phyloP scores from a whole-genome alignment of 2,888 invertebrate species.

The Ectemnius continuus region DNA sequence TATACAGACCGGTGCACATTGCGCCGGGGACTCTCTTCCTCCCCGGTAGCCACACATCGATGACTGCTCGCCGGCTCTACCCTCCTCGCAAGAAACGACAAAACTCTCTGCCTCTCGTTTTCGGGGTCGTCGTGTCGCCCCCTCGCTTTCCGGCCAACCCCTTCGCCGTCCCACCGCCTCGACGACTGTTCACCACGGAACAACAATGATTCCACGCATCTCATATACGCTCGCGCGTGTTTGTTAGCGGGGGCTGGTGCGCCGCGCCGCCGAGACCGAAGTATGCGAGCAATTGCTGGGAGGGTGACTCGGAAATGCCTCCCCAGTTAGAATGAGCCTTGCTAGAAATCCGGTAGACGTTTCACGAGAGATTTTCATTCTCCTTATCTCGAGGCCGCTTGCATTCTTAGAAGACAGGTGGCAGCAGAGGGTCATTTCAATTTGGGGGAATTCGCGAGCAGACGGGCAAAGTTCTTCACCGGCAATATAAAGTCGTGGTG shows the following conservation, averaged over 20 bases:
- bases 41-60: slow-evolving; percentile 61
- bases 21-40: slow-evolving; percentile 21
- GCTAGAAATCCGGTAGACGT: too few relatives aligned
- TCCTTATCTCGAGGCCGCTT: too few relatives aligned
- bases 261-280: background rate
- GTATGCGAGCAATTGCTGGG: too few relatives aligned
- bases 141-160: slow-evolving; percentile 21
- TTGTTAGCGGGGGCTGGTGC: background rate
- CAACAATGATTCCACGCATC: slow-evolving; percentile 41
- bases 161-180: slow-evolving; percentile 12
- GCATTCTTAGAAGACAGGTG: too few relatives aligned
- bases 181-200: slow-evolving; percentile 46
- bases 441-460: too few relatives aligned
- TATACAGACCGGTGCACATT: slow-evolving; percentile 22
- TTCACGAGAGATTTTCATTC: too few relatives aligned
- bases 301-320: too few relatives aligned
- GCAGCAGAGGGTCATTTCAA: too few relatives aligned
- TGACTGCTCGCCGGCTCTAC: slow-evolving; percentile 57
- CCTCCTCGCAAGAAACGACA: slow-evolving; percentile 47
- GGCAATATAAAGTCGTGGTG: background rate
- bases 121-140: slow-evolving; percentile 18
- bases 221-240: slow-evolving; percentile 8
- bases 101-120: slow-evolving; percentile 40
- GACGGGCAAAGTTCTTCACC: background rate
- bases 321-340: too few relatives aligned